Evolutionary conservation across 2,797 vertebrate species (phyloP), one percentile per base, ranked within the genome.

Genomic region (Esox masquinongy): DNA sequence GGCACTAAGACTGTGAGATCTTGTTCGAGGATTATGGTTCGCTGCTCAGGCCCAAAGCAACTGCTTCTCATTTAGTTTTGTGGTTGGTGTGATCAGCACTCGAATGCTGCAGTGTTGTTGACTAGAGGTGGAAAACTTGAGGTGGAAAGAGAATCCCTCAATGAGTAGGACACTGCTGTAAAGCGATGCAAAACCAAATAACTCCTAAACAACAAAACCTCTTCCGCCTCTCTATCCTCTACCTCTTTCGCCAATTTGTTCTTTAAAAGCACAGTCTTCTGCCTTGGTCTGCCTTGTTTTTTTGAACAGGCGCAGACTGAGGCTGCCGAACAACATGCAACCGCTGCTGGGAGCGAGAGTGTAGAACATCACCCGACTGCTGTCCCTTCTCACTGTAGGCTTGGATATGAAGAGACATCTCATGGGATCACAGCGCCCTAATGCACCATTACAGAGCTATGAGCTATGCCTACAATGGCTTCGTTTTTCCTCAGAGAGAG

Each of bases 361-460:
- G 82, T 77, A 77, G 53, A 83, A 74, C 70, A 74, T 69, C 67
- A 75, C 73, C 53, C 76, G 7, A 22, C 19, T 2, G 53, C n/a
- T 56, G 53, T 56, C 7, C n/a, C 53, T 56, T 56, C 53, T n/a
- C 53, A 9, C 53, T 56, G 53, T 3, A 22, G 19, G 53, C n/a
- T 22, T 56, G 19, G 19, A 61, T 26, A 22, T 24, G 56, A 61
- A 24, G 56, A 24, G 56, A 61, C 56, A 24, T 24, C 56, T 56
- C 56, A 17, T 61, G n/a, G 11, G 56, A 24, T 24, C n/a, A 61
- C 56, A 61, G 22, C 22, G n/a, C 22, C 79, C 12, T 87, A 88
- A 91, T 88, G 88, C 85, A 85, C 81, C 82, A 74, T 83, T 81
- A 79, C 71, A 24, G 68, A 17, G n/a, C n/a, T n/a, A n/a, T n/a